A percentile compares a stretch with the other conserved stretches of the same genome.
These are phyloP conservation scores for Rotaria socialis DNA, from an alignment of 2,888 invertebrate species.

Conservation along the genomic window DNA sequence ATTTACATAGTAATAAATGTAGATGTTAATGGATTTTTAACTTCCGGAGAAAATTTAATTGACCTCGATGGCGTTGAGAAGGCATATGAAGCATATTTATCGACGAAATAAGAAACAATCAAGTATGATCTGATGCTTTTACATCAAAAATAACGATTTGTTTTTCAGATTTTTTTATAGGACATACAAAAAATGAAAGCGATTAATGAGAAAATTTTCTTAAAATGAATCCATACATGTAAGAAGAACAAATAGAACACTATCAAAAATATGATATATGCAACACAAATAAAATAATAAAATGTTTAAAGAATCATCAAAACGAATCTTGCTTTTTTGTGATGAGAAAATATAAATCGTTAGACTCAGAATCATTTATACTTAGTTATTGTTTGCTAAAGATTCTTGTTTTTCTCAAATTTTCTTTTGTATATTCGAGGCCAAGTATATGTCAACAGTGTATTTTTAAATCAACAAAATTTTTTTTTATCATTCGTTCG, in stretches of 20 bases:
- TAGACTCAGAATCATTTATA: too few species aligned
- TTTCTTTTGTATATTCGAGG: too few species aligned
- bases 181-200: slow-evolving; percentile 47
- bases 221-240: neutral
- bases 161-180: slow-evolving; percentile 60
- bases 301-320: neutral
- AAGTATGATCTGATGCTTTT: neutral
- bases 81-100: slow-evolving; percentile 70
- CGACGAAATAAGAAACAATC: neutral
- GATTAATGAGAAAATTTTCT: slow-evolving; percentile 8
- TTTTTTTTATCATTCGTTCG: too few species aligned
- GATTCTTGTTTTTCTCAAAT: too few species aligned
- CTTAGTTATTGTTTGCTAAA: too few species aligned
- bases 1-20: slow-evolving; percentile 68
- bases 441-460: too few species aligned
- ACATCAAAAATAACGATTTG: slow-evolving; percentile 50
- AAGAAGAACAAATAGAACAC: too few species aligned
- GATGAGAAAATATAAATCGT: too few species aligned
- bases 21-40: slow-evolving; percentile 76
- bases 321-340: too few species aligned
- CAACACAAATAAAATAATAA: neutral
- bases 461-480: too few species aligned
- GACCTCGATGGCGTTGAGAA: slow-evolving; percentile 89
- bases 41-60: slow-evolving; percentile 88
- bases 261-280: too few species aligned